These are phyloP conservation scores for Aleiodes leptofemur DNA, from an alignment of 2,888 invertebrate genomes.

Conservation along the genomic window DNA sequence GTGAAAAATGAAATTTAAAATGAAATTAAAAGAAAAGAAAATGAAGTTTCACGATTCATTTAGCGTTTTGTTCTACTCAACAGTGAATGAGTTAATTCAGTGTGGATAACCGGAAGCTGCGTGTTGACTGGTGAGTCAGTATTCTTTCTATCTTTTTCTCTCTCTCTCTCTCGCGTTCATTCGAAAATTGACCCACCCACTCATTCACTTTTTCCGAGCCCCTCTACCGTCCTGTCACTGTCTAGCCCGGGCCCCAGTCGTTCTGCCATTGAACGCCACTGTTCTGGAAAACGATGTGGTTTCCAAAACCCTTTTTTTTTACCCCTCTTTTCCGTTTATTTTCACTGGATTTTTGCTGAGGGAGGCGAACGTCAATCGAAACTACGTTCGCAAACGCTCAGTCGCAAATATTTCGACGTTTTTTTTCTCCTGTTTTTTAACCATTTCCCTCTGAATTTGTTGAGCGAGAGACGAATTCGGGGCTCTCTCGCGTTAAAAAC, in stretches of 20 bases:
- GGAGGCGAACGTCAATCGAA: slow-evolving; percentile 37
- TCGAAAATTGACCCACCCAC: slow-evolving; percentile 46
- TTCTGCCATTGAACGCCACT: slow-evolving; percentile 40
- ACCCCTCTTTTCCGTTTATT: slow-evolving; percentile 45
- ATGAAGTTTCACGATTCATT: slow-evolving; percentile 69
- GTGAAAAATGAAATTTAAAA: neutral
- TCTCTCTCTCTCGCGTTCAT: slow-evolving; percentile 30
- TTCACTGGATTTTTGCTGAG: slow-evolving; percentile 51
- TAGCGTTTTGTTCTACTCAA: slow-evolving; percentile 61
- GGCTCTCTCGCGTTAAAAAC: slow-evolving; percentile 14
- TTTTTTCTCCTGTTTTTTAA: neutral
- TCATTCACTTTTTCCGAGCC: slow-evolving; percentile 48
- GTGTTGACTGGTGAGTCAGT: slow-evolving; percentile 47
- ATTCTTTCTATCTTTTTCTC: slow-evolving; percentile 18
- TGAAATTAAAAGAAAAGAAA: slow-evolving; percentile 43
- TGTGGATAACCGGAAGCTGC: slow-evolving; percentile 62
- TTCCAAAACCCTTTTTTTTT: slow-evolving; percentile 36
- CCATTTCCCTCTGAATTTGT: too few relatives aligned
- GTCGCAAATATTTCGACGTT: slow-evolving; percentile 26
- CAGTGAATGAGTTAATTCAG: slow-evolving; percentile 64
- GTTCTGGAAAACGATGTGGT: slow-evolving; percentile 50
- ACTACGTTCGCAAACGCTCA: slow-evolving; percentile 28
- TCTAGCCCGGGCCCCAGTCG: slow-evolving; percentile 27
- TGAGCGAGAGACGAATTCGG: slow-evolving; percentile 18
- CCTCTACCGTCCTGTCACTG: slow-evolving; percentile 25